These are phyloP conservation scores for Macropis europaea DNA, from an alignment of 2,888 invertebrate species.

Conservation along the genomic window DNA sequence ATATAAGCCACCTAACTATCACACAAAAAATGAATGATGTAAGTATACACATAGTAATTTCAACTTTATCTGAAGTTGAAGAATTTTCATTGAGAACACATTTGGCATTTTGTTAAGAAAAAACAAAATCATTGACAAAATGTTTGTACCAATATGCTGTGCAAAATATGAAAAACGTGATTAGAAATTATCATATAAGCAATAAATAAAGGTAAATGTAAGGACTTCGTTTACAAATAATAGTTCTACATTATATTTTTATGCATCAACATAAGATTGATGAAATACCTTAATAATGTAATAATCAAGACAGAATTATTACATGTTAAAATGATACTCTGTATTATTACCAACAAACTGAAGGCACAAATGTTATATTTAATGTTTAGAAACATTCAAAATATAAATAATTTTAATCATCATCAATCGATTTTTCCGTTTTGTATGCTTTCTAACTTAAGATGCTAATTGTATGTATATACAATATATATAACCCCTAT, in stretches of 20 bases:
- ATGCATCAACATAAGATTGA: background rate
- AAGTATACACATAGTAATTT: background rate
- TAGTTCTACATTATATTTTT: constrained; percentile 23
- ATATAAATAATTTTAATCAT: background rate
- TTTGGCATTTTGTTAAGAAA: no score
- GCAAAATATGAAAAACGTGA: constrained; percentile 8
- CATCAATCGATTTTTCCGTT: background rate
- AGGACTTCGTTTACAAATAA: constrained; percentile 15
- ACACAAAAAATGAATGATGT: background rate
- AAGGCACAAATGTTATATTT: constrained; percentile 12
- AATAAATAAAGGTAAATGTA: constrained; percentile 28
- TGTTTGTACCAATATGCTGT: background rate
- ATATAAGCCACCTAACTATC: background rate
- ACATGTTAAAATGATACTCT: background rate
- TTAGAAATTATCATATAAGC: constrained; percentile 21
- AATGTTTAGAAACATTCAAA: constrained; percentile 2
- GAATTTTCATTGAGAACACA: no score
- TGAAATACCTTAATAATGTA: background rate
- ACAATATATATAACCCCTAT: background rate
- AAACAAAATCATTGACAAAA: background rate
- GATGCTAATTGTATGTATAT: background rate
- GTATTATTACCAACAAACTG: background rate
- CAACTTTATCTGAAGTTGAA: background rate
- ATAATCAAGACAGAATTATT: background rate
- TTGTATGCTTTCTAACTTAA: constrained; percentile 1